These are phyloP conservation scores for Cyclina sinensis DNA, from an alignment of 1,140 invertebrate species.

Conservation along the genomic window DNA sequence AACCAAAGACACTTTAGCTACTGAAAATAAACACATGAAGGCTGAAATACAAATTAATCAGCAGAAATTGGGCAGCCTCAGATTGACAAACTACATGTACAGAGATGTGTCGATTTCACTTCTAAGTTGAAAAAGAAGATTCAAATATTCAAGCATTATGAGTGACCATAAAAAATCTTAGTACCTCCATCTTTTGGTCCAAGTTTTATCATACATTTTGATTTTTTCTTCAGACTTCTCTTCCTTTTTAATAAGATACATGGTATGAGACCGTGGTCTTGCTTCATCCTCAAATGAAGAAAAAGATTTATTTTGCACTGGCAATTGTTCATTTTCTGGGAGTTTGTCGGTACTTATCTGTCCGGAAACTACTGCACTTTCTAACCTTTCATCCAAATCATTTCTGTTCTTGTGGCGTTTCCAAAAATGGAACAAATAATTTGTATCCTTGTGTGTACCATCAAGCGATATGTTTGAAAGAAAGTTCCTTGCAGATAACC, in stretches of 20 bases:
- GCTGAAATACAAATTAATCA: too few species aligned
- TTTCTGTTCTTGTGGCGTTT: constrained; percentile 75
- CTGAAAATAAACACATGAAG: too few species aligned
- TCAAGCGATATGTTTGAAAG: constrained; percentile 97
- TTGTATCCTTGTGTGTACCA: constrained; percentile 95
- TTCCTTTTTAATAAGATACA: neutral
- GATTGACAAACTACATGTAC: too few species aligned
- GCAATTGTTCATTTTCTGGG: neutral
- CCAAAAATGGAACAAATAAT: constrained; percentile 87
- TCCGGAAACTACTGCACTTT: constrained; percentile 41
- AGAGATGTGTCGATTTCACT: too few species aligned
- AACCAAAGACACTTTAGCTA: too few species aligned
- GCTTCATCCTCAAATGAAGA: constrained; percentile 5
- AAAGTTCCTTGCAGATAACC: constrained; percentile 90
- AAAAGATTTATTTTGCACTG: neutral
- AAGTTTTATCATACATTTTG: constrained; percentile 20
- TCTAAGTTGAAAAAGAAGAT: too few species aligned
- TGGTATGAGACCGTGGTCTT: constrained; percentile 22
- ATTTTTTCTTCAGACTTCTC: neutral
- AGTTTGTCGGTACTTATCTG: constrained; percentile 10
- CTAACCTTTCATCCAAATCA: constrained; percentile 22
- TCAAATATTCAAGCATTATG: too few species aligned
- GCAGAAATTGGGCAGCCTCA: too few species aligned
- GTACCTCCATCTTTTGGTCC: constrained; percentile 30
- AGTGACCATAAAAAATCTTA: too few species aligned